These are phyloP conservation scores for Zonitis immaculata DNA, from an alignment of 2,888 invertebrate species.

Conservation along the genomic window DNA sequence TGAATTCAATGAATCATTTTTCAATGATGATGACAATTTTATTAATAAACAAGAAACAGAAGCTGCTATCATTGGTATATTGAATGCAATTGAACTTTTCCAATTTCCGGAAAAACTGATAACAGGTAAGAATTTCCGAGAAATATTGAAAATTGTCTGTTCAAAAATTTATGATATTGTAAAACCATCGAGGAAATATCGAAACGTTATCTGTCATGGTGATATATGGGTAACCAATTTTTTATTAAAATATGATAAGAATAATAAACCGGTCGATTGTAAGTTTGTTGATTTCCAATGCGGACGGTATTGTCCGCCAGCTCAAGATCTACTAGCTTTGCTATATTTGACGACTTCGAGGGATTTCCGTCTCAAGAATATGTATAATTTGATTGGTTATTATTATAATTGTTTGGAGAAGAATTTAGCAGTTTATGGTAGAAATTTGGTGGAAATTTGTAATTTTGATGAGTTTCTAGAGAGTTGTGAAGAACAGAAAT, in stretches of 20 bases:
- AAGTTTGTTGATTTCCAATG: slow-evolving; percentile 47
- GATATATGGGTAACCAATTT: slow-evolving; percentile 62
- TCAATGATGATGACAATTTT: slow-evolving; percentile 28
- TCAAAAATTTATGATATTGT: slow-evolving; percentile 32
- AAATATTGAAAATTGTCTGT: slow-evolving; percentile 23
- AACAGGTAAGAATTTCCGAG: slow-evolving; percentile 31
- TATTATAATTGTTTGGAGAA: slow-evolving; percentile 41
- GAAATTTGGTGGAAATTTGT: slow-evolving; percentile 29
- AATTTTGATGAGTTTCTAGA: slow-evolving; percentile 36
- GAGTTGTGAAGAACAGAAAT: slow-evolving; percentile 40
- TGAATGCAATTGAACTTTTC: slow-evolving; percentile 34
- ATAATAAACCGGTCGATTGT: slow-evolving; percentile 29
- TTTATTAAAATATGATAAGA: slow-evolving; percentile 34
- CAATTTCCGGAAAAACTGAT: slow-evolving; percentile 29
- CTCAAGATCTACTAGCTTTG: slow-evolving; percentile 56
- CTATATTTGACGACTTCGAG: slow-evolving; percentile 37
- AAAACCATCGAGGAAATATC: slow-evolving; percentile 43
- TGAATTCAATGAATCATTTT: slow-evolving; percentile 30
- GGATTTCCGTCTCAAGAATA: slow-evolving; percentile 31
- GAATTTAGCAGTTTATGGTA: slow-evolving; percentile 28
- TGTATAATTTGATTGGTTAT: slow-evolving; percentile 36
- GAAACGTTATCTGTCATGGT: slow-evolving; percentile 57
- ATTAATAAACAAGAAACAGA: slow-evolving; percentile 28
- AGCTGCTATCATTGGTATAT: slow-evolving; percentile 34
- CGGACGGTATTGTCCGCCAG: slow-evolving; percentile 57